Percentiles rank a stretch among this genome's conserved stretches.
Evolutionary conservation across 2,797 vertebrate species (phyloP).

Genomic region (Myiotriccus ornatus): DNA sequence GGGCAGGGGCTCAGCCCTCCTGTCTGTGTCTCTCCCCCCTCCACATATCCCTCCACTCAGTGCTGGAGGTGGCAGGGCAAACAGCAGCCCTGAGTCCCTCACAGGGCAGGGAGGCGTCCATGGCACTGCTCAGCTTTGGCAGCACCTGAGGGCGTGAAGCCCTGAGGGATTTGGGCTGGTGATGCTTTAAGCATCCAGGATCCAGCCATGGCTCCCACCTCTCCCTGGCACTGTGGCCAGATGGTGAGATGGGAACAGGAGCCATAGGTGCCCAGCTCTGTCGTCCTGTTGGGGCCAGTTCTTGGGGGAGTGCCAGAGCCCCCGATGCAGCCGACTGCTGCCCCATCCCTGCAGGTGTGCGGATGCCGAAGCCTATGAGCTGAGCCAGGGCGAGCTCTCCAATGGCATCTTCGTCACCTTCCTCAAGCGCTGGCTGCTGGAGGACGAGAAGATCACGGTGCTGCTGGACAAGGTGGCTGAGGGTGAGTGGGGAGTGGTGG

Average conservation of each 20-base stretch:
- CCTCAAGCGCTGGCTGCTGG: conserved; percentile 82
- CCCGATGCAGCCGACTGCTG: accelerated
- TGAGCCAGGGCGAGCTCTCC: conserved; percentile 79
- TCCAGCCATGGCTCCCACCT: accelerated
- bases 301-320: not conserved
- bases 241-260: not conserved
- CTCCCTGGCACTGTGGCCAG: accelerated
- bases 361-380: conserved; percentile 86
- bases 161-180: not conserved
- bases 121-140: not conserved
- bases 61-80: not conserved
- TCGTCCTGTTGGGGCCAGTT: accelerated
- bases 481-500: conserved; percentile 67
- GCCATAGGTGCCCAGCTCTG: not conserved
- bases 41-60: accelerated
- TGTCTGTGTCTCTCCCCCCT: accelerated
- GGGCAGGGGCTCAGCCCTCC: not conserved
- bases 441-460: conserved; percentile 87
- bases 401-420: conserved; percentile 87
- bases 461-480: conserved; percentile 88
- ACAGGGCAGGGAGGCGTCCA: not conserved
- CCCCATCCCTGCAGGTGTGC: conserved; percentile 70
- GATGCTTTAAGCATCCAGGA: not conserved
- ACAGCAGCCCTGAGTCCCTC: accelerated
- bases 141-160: not conserved